Evolutionary conservation across 2,797 vertebrate species (phyloP), one percentile per base, ranked within the genome.

Genomic region (Gymnocypris eckloni): DNA sequence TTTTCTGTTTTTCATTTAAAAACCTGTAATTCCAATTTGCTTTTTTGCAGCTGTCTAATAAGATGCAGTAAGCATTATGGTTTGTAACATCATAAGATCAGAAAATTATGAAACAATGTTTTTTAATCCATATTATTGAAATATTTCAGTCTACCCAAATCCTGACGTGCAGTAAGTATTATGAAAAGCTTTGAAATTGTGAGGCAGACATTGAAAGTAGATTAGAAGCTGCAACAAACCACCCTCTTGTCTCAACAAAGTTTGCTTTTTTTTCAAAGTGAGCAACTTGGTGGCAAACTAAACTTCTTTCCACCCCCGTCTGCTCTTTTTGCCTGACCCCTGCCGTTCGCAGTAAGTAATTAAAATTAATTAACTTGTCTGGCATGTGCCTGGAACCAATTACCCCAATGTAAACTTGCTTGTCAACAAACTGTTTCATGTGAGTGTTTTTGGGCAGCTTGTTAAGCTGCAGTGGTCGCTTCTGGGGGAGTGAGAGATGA

Each of bases 281-380:
- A 70, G 61, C 64, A 67, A 70, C 66, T 48, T 52, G 18, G 28
- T 79, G 84, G 82, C 72, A 89, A 78, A 86, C 85, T 81, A 56
- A 70, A 83, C 88, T 87, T 87, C 82, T 80, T 52, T 80, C 83
- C 83, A 86, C 82, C 88, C 79, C 70, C 56, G 78, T 86, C 86
- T 86, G 66, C 85, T 59, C 61, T 81, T 90, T 91, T 91, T 90
- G 86, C 90, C 82, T 92, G 88, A 93, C 91, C 92, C 89, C 70
- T 83, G 83, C 84, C 37, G 52, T 91, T 87, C 85, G 87, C 82
- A 43, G 89, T 79, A 78, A 87, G 89, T 94, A 95, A 95, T 94
- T 95, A 92, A 93, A 95, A 95, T 94, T 86, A 94, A 95, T 95
- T 92, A 94, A 93, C 89, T 93, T 93, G 92, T 94, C 92, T 86